Evolutionary conservation across 2,888 invertebrate species (phyloP), one percentile per base, ranked within the genome.

Genomic region (Drosophila mayaguana): DNA sequence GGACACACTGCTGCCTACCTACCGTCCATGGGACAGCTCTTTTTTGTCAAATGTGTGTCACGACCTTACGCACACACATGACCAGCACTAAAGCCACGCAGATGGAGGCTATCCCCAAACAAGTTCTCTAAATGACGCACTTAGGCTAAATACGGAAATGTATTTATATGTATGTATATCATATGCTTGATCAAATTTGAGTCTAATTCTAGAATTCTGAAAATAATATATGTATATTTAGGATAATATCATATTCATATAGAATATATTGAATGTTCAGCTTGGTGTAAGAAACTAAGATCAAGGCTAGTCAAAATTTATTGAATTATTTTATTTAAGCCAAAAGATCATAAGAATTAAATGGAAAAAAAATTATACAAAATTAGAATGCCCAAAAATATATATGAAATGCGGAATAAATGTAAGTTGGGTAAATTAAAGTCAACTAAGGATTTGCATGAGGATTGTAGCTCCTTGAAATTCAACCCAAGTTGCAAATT

Each of bases 31-130:
- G 40, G 43, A 63, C 63, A 63, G 72, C 51, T 57, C 28, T 45
- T 51, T 40, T 32, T 53, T 68, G 74, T 76, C 76, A 69, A 83
- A 81, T 87, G 79, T 83, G 71, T 83, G 83, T 84, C 84, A 84
- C 69, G 84, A 73, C 87, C 83, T 81, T 81, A 76, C 64, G 74
- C 84, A 86, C 73, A 63, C 66, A 63, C 66, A 69, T 67, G 68
- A 34, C 63, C 75, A 51, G 69, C 48, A 55, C 34, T 54, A 42
- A 61, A 65, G 45, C 45, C 61, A 62, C 50, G 54, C 53, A 45
- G 28, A 32, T 20, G 57, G 28, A 53, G 42, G 62, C 61, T 36
- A 36, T 40, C 46, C 51, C 42, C 36, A 43, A 28, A n/a, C 48
- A 54, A 66, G 56, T 68, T 56, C 36, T 55, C 46, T 25, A 34